A percentile compares a stretch with the other conserved stretches of the same genome.
These are phyloP conservation scores for Uria lomvia DNA, from an alignment of 2,113 vertebrate species.

Conservation along the genomic window DNA sequence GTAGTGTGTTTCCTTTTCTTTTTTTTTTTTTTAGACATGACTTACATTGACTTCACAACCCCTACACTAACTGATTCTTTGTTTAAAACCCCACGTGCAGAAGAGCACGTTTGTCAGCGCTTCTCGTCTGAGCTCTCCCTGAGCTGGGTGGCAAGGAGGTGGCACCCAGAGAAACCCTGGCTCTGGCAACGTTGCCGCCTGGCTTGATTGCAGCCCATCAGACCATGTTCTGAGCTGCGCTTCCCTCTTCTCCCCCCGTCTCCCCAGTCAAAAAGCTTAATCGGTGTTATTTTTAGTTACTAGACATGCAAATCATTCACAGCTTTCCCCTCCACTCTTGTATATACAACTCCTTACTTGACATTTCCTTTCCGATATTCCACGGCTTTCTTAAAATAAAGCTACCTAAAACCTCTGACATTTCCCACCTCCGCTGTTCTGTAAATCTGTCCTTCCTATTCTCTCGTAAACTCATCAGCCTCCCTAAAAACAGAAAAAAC, in stretches of 20 bases:
- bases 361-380: constrained; percentile 11
- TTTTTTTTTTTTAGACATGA: background rate
- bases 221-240: background rate
- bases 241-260: background rate
- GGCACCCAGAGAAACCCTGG: background rate
- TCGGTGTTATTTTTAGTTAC: background rate
- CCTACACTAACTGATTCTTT: background rate
- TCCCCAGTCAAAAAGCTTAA: background rate
- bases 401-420: background rate
- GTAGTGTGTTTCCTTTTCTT: background rate
- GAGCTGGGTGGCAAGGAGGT: background rate
- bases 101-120: background rate
- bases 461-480: background rate
- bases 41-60: background rate
- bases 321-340: background rate
- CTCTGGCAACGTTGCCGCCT: background rate
- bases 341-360: background rate
- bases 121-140: background rate
- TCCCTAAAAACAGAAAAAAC: background rate
- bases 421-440: background rate
- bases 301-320: background rate
- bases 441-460: background rate
- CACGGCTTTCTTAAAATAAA: constrained; percentile 5
- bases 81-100: background rate
- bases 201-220: background rate